Conservation (phyloP, 2,888 invertebrate species). For the Ceratothoa steindachneri region DNA sequence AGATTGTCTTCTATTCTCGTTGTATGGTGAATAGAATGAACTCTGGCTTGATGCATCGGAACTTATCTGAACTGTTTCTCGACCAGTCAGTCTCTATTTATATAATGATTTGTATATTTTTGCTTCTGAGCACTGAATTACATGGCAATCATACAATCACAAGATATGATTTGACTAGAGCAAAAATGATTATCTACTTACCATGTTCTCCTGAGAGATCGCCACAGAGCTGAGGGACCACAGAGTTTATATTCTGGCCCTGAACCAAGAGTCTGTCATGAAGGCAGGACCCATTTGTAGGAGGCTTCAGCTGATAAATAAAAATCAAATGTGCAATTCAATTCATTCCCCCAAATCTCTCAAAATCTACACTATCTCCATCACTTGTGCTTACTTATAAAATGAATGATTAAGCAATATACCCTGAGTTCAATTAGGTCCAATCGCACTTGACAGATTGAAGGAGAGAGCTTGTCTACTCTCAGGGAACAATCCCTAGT, state of each 20-base stretch:
- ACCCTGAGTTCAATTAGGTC: constrained; percentile 67
- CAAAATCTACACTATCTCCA: neutral
- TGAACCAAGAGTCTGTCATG: constrained; percentile 67
- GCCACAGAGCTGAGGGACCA: constrained; percentile 70
- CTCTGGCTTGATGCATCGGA: too few species aligned
- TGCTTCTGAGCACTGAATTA: neutral
- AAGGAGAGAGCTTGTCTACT: constrained; percentile 50
- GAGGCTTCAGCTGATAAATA: constrained; percentile 61
- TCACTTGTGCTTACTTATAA: neutral
- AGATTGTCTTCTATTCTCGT: too few species aligned
- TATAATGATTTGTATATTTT: neutral
- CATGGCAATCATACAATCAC: too few species aligned
- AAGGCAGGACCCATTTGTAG: constrained; percentile 65
- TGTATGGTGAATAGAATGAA: too few species aligned
- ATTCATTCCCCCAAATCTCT: too few species aligned
- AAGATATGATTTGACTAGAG: too few species aligned
- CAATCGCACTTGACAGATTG: constrained; percentile 65
- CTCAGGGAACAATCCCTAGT: constrained; percentile 23
- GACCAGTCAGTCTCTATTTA: neutral
- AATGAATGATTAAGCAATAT: too few species aligned
- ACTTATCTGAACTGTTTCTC: neutral
- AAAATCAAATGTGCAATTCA: neutral
- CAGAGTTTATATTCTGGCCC: constrained; percentile 66
- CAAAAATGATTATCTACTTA: constrained; percentile 55
- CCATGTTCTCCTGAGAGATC: constrained; percentile 72